Percentiles rank a stretch among this genome's conserved stretches.
Evolutionary conservation across 2,888 invertebrate genomes (phyloP).

Genomic region (Bursaphelenchus okinawaensis): DNA sequence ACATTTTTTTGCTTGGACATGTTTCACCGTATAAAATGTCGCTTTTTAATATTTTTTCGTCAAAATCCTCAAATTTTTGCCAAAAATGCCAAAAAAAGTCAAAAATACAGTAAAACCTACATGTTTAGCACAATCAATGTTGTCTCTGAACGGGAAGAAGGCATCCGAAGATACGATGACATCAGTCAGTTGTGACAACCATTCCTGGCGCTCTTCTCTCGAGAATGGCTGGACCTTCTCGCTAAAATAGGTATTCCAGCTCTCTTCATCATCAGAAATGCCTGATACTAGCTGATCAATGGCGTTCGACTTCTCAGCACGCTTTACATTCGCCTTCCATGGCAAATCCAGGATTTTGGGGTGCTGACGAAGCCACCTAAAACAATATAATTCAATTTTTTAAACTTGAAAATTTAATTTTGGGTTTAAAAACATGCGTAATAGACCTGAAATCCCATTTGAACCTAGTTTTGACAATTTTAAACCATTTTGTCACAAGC

Average conservation of each 20-base stretch:
- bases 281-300: constrained; percentile 66
- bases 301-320: constrained; percentile 88
- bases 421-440: no score
- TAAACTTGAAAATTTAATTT: no score
- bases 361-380: constrained; percentile 85
- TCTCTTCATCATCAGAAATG: constrained; percentile 36
- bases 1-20: no score
- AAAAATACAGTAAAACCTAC: constrained; percentile 17
- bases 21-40: background rate
- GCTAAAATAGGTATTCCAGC: constrained; percentile 49
- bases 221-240: constrained; percentile 50
- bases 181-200: constrained; percentile 65
- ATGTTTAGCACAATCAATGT: constrained; percentile 68
- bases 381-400: no score
- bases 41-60: background rate
- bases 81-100: background rate
- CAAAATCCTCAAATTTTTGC: background rate
- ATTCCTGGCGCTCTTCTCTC: constrained; percentile 57
- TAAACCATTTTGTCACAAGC: no score
- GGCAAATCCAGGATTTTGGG: constrained; percentile 76
- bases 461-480: no score
- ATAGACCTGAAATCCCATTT: no score
- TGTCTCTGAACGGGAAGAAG: constrained; percentile 96
- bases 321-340: constrained; percentile 77
- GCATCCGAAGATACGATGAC: constrained; percentile 85